These are phyloP conservation scores for Drosophila fuyamai DNA, from an alignment of 1,140 invertebrate genomes.

Conservation along the genomic window DNA sequence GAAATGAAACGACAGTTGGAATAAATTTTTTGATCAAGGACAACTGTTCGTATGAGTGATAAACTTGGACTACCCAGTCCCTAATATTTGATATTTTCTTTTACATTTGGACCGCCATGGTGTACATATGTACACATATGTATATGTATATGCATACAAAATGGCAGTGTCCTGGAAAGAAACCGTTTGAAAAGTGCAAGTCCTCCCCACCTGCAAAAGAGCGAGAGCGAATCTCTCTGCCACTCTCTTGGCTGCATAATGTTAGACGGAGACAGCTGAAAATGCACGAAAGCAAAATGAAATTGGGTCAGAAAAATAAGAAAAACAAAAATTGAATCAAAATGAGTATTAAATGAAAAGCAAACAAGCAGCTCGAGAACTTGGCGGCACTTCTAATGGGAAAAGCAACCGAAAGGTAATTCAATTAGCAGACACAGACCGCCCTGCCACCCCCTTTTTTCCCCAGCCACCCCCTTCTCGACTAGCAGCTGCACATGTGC, in stretches of 20 bases:
- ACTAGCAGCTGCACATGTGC: slow-evolving; percentile 53
- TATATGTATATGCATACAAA: too few species aligned
- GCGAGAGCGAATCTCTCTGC: slow-evolving; percentile 5
- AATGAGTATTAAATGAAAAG: slow-evolving; percentile 56
- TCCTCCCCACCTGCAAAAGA: background rate
- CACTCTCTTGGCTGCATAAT: slow-evolving; percentile 46
- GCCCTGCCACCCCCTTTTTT: background rate
- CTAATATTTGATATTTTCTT: too few species aligned
- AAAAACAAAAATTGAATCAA: slow-evolving; percentile 52
- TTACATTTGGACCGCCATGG: too few species aligned
- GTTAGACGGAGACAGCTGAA: slow-evolving; percentile 47
- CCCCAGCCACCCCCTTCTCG: background rate
- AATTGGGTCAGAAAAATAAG: slow-evolving; percentile 43
- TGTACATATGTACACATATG: too few species aligned
- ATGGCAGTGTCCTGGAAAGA: background rate
- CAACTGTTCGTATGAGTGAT: too few species aligned
- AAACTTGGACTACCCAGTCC: too few species aligned
- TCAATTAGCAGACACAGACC: slow-evolving; percentile 67
- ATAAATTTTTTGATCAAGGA: too few species aligned
- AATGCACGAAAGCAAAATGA: slow-evolving; percentile 38
- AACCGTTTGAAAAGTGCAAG: slow-evolving; percentile 3
- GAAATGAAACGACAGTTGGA: too few species aligned
- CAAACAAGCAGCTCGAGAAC: slow-evolving; percentile 43
- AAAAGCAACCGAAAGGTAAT: slow-evolving; percentile 64
- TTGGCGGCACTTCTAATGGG: slow-evolving; percentile 57